Conservation (phyloP, 1,140 invertebrate species). For the Hylyphantes graminicola region DNA sequence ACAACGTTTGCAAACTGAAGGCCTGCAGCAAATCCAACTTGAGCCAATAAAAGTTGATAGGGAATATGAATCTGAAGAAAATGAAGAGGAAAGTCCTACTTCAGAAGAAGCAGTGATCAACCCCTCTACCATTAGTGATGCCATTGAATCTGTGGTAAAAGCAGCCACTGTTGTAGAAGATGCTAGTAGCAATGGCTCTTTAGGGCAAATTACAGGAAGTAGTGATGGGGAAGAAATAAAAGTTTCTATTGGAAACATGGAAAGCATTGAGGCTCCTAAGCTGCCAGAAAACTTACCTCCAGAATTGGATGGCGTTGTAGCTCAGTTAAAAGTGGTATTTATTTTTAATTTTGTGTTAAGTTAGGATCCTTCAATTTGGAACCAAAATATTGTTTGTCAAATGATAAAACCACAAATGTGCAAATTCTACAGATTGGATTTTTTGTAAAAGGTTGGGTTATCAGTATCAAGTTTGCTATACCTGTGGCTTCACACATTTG, state of each 20-base stretch:
- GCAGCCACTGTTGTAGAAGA: slow-evolving; percentile 67
- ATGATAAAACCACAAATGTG: too few species aligned
- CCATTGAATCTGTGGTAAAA: slow-evolving; percentile 74
- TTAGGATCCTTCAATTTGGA: too few species aligned
- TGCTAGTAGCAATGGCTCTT: slow-evolving; percentile 68
- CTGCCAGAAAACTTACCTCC: slow-evolving; percentile 74
- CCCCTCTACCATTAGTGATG: slow-evolving; percentile 65
- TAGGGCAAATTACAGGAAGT: slow-evolving; percentile 66
- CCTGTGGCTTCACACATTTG: too few species aligned
- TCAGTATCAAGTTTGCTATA: too few species aligned
- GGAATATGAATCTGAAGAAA: slow-evolving; percentile 43
- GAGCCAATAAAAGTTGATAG: slow-evolving; percentile 50
- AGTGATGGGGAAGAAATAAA: slow-evolving; percentile 59
- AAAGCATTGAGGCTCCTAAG: slow-evolving; percentile 67
- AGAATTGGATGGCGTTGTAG: slow-evolving; percentile 72
- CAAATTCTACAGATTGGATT: too few species aligned
- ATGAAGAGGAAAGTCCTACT: slow-evolving; percentile 9
- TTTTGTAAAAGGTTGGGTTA: too few species aligned
- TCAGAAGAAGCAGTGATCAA: slow-evolving; percentile 1
- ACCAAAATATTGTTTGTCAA: too few species aligned
- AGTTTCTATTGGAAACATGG: slow-evolving; percentile 23
- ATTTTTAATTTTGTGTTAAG: neutral
- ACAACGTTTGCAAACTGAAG: slow-evolving; percentile 66
- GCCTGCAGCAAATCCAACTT: slow-evolving; percentile 28
- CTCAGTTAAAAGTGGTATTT: slow-evolving; percentile 71